Evolutionary conservation across 2,113 vertebrate species (phyloP).

Genomic region (Caloenas nicobarica): DNA sequence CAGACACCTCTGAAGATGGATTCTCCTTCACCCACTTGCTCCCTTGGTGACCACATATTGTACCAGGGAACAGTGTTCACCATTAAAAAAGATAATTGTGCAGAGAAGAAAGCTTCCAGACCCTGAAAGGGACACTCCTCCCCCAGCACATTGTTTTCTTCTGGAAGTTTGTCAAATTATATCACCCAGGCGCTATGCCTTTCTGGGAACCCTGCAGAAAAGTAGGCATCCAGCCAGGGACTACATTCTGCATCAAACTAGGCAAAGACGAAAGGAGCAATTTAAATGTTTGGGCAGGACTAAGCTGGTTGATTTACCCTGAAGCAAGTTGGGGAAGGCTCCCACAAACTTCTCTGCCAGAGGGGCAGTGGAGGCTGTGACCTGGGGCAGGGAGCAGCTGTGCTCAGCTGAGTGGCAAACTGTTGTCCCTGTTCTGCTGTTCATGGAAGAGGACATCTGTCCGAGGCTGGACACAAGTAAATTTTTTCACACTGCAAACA

Average conservation of each 20-base stretch:
- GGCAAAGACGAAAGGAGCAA: not conserved
- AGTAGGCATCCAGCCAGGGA: not conserved
- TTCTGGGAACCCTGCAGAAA: not conserved
- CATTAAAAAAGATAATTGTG: not conserved
- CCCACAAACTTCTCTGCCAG: not conserved
- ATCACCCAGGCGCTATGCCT: constrained; percentile 6
- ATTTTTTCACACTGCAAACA: not conserved
- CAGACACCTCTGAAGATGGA: not conserved
- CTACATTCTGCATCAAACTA: not conserved
- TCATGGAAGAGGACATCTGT: not conserved
- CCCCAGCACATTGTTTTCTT: not conserved
- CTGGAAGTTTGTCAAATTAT: not conserved
- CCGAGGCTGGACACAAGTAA: not conserved
- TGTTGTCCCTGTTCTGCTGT: not conserved
- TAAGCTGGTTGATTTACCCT: not conserved
- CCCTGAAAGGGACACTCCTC: not conserved
- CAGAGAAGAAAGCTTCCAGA: not conserved
- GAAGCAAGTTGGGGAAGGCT: not conserved
- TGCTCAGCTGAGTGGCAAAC: not conserved
- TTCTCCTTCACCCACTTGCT: not conserved
- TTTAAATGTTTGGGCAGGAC: not conserved
- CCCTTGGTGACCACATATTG: not conserved
- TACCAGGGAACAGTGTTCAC: not conserved
- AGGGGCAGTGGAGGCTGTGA: not conserved
- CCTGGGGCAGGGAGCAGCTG: not conserved